Conservation (phyloP, 2,113 vertebrate species). For the Nymphicus hollandicus region DNA sequence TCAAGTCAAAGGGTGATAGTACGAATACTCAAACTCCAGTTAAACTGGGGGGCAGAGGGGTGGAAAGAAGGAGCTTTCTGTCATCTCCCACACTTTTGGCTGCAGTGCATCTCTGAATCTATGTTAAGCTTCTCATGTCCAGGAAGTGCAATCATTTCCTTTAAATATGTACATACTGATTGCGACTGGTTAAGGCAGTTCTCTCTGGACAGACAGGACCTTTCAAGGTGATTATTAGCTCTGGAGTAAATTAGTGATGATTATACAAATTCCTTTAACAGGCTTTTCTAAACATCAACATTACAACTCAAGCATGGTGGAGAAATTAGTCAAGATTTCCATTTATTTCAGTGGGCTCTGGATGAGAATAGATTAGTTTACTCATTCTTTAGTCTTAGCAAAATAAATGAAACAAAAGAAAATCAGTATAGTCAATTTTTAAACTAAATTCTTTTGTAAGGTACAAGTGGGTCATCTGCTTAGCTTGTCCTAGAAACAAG, state of each 20-base stretch:
- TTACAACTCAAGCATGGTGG: not conserved
- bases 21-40: not conserved
- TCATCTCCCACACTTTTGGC: not conserved
- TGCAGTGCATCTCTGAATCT: not conserved
- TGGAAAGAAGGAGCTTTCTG: not conserved
- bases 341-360: not conserved
- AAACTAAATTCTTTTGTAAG: not conserved
- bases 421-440: not conserved
- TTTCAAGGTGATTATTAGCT: not conserved
- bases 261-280: not conserved
- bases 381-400: not conserved
- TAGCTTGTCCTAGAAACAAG: not conserved
- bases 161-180: not conserved
- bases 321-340: not conserved
- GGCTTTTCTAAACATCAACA: not conserved
- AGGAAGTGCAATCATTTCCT: not conserved
- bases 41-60: not conserved
- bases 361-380: not conserved
- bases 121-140: not conserved
- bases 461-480: not conserved
- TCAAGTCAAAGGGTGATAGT: rapidly evolving
- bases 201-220: not conserved
- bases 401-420: not conserved
- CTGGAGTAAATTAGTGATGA: not conserved
- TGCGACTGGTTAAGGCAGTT: not conserved